A percentile compares a stretch with the other conserved stretches of the same genome.
Evolutionary conservation across 2,113 vertebrate genomes (phyloP).

Genomic region (Shinisaurus crocodilurus): DNA sequence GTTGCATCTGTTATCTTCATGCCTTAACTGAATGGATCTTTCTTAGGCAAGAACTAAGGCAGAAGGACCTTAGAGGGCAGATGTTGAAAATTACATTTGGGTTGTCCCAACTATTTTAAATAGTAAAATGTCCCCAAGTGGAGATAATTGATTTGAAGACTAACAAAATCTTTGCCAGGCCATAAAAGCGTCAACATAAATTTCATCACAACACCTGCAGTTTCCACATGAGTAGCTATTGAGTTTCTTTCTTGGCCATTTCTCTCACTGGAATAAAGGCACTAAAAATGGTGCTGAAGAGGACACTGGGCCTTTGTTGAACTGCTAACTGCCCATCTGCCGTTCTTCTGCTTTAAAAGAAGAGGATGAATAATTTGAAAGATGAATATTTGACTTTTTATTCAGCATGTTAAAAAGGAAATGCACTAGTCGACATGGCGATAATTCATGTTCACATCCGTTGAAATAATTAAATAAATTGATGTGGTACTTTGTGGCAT

Average conservation of each 20-base stretch:
- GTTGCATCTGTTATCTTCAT: constrained; percentile 25
- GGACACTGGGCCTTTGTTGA: constrained; percentile 42
- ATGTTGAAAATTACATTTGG: constrained; percentile 8
- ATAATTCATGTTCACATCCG: background rate
- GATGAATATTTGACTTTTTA: constrained; percentile 33
- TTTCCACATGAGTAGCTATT: constrained; percentile 46
- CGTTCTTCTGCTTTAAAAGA: constrained; percentile 41
- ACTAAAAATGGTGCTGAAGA: background rate
- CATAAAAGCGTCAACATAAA: constrained; percentile 56
- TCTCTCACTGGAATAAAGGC: constrained; percentile 18
- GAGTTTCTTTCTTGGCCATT: constrained; percentile 32
- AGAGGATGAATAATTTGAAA: background rate
- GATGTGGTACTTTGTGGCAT: background rate
- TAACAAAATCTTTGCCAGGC: constrained; percentile 31
- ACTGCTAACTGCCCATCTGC: constrained; percentile 57
- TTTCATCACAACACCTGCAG: constrained; percentile 45
- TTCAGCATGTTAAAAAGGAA: background rate
- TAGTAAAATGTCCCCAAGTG: constrained; percentile 41
- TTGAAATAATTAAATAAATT: constrained; percentile 22
- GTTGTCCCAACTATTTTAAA: constrained; percentile 35
- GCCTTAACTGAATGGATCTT: background rate
- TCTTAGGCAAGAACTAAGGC: background rate
- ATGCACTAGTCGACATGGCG: background rate
- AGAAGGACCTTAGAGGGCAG: background rate
- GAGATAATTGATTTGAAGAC: constrained; percentile 54